These are phyloP conservation scores for Tetrax tetrax DNA, from an alignment of 2,113 vertebrate genomes.

Conservation along the genomic window DNA sequence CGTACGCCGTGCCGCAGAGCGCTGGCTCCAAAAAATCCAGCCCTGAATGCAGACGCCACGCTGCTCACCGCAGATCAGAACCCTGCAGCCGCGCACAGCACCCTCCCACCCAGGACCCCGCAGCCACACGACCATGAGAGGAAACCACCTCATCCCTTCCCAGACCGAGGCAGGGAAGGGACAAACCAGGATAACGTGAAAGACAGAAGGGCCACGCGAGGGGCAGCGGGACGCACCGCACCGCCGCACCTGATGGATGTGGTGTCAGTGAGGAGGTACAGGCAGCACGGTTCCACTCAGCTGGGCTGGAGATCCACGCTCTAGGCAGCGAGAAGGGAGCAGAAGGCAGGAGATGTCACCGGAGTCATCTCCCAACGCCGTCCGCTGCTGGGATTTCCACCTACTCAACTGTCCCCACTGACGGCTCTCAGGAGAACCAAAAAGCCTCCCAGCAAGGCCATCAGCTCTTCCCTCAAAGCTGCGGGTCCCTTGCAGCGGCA, in stretches of 20 bases:
- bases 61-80: background rate
- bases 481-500: background rate
- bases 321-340: background rate
- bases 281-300: background rate
- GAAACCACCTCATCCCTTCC: background rate
- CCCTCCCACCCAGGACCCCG: background rate
- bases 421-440: background rate
- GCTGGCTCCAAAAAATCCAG: background rate
- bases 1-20: accelerated
- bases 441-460: background rate
- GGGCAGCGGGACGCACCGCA: background rate
- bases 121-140: background rate
- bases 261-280: background rate
- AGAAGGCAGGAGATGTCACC: too few relatives aligned
- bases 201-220: background rate
- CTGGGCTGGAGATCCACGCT: background rate
- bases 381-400: background rate
- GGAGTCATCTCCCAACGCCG: accelerated
- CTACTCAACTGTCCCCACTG: background rate
- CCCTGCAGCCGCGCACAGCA: background rate
- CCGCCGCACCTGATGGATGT: background rate
- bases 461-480: background rate
- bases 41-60: accelerated
- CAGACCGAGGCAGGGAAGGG: background rate
- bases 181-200: background rate